Base-by-base conservation (phyloP, 2,797 vertebrate species). In the Cyprinella venusta region DNA sequence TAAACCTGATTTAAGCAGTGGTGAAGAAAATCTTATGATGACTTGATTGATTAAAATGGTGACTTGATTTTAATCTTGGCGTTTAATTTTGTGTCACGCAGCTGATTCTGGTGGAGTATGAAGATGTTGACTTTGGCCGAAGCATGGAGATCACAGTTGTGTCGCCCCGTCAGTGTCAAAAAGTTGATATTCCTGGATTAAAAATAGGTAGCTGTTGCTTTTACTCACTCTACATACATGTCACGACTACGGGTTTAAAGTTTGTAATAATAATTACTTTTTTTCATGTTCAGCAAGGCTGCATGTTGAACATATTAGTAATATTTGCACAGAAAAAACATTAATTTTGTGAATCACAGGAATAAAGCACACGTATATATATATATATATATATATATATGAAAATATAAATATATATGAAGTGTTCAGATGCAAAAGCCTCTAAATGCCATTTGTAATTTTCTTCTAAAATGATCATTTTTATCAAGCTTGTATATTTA, bases 41-140 rank as follows among this genome's bases (percentile, higher is more conserved):
- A 16, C 13, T 38, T 50, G 76, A 52, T 54, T 67, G n/a, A 33
- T 33, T 2, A 30, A 6, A 26, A 45, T 1, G n/a, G 33, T 54
- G 21, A 16, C 13, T 38, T 50, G 76, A 52, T 54, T 67, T 45
- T 48, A n/a, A 75, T 59, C 36, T 68, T 38, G 8, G n/a, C 36
- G 16, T 50, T 70, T n/a, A 12, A 59, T 42, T 26, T 64, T 84
- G 69, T 84, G 24, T 67, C 9, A 13, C 68, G 6, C 69, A 84
- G 83, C n/a, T 84, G 7, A 76, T 15, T 36, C 21, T 90, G 85
- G 64, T 88, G 79, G 69, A 84, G 79, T 71, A 76, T 15, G 52
- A 84, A 2, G 61, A 24, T 8, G 65, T 85, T 61, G 71, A 71
- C 69, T 86, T 87, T 52, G 87, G 87, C 8, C 86, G 84, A 68